Evolutionary conservation across 2,888 invertebrate genomes (phyloP), one percentile per base, ranked within the genome.

Genomic region (Harmothoe impar): DNA sequence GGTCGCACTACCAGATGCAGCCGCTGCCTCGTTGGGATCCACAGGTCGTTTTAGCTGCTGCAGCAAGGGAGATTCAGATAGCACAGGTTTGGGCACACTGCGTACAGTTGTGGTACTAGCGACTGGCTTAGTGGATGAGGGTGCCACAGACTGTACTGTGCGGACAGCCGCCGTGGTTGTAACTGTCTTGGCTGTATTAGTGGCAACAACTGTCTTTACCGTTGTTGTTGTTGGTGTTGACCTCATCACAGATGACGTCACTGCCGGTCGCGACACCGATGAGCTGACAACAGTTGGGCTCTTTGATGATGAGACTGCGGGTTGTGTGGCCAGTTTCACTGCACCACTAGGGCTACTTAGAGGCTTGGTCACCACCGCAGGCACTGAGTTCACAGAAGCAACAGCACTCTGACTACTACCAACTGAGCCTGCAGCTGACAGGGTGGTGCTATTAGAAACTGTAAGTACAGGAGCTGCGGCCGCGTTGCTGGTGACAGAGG

Each of bases 11-110:
- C 31, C 35, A 25, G 31, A 29, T 15, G 52, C 51, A 17, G 68
- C 35, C 31, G 31, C 33, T 15, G 52, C 51, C 35, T 68, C 89
- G 31, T 68, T 86, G 20, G 33, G 23, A 25, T 89, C 89, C 5
- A 68, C 52, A 62, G 91, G 91, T 20, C 91, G 84, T 52, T 92
- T 91, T 20, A 91, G 91, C 51, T 92, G 91, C 84, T 91, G 91
- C 68, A 91, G 85, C 12, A 91, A 86, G 0, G 91, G 84, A 84
- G 84, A 84, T 84, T 84, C 84, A 33, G 84, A 84, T 35, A 84
- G 33, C 43, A 89, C 89, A 62, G 91, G 86, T 89, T 91, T 91
- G 72, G 85, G 91, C 88, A 86, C 91, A 91, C 52, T 91, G 72
- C n/a, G 81, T 17, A 35, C 31, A 35, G 89, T 31, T 20, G 89